These are phyloP conservation scores for Loriculus beryllinus DNA, from an alignment of 2,797 vertebrate species.

Conservation along the genomic window DNA sequence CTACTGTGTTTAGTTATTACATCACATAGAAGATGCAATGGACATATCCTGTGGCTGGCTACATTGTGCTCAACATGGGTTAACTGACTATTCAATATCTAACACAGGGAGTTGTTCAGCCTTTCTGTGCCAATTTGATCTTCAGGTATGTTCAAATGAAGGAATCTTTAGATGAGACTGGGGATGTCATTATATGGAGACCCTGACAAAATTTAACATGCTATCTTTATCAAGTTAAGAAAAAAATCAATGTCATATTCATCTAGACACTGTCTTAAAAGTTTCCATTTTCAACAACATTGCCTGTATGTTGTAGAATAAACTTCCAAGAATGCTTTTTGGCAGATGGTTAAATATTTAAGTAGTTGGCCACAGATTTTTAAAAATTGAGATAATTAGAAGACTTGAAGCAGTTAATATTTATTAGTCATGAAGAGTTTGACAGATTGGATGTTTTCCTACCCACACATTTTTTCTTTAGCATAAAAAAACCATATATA, in stretches of 20 bases:
- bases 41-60: neutral
- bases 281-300: conserved; percentile 61
- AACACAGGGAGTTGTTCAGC: neutral
- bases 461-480: conserved; percentile 67
- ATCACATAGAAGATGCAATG: neutral
- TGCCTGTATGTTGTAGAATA: conserved; percentile 63
- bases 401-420: conserved; percentile 76
- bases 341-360: conserved; percentile 79
- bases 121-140: neutral
- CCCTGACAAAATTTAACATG: neutral
- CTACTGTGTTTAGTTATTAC: neutral
- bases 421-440: conserved; percentile 75
- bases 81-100: neutral
- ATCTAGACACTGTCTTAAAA: conserved; percentile 51
- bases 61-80: neutral
- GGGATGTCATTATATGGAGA: neutral
- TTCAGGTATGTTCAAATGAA: neutral
- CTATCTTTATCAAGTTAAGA: neutral
- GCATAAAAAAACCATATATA: neutral
- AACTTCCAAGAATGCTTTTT: conserved; percentile 63
- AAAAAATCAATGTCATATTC: conserved; percentile 4
- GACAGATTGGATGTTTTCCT: conserved; percentile 73
- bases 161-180: neutral
- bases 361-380: conserved; percentile 67
- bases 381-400: conserved; percentile 73